Base-by-base conservation (phyloP, 1,140 invertebrate species). In the Vanessa tameamea region DNA sequence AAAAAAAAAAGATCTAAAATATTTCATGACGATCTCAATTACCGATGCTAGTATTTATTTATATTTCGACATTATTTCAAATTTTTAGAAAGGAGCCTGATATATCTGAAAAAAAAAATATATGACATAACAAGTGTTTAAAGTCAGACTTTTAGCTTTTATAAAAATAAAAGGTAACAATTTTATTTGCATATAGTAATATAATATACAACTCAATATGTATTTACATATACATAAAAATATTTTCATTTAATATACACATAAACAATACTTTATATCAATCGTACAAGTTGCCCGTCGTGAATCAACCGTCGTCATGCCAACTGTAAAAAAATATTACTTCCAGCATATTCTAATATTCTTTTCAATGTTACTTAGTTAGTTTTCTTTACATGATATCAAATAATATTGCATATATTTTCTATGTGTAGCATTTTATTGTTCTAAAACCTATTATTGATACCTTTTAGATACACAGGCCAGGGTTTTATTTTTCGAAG, bases 191-290 rank as follows among this genome's bases (percentile, higher is more conserved):
- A 89, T 87, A 88, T 84, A 71, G 53, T 75, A 87, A 86, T 88
- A 86, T 85, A 87, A 91, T 90, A 90, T 91, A 92, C 89, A 92
- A 87, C 85, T 83, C 79, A 89, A 90, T 89, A 90, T 88, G 88
- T 92, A 92, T 92, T 90, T 90, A 92, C 88, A 92, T 90, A 92
- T 91, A 92, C 87, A 86, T 92, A 92, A 90, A 87, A 92, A 84
- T 91, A 87, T 53, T 86, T 87, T 86, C 69, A 83, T 85, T 88
- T 85, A 87, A 88, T 90, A 92, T 87, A 91, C 87, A 88, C 84
- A 83, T 89, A 88, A 88, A 91, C 89, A 90, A 80, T 86, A 89
- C 76, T 88, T 87, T 82, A 89, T 89, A 92, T 87, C 82, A 83
- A 87, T 86, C 74, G 84, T 83, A 75, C 68, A 77, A 83, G 82